Base-by-base conservation (phyloP, 2,888 invertebrate species). In the Drosophila meridiana region DNA sequence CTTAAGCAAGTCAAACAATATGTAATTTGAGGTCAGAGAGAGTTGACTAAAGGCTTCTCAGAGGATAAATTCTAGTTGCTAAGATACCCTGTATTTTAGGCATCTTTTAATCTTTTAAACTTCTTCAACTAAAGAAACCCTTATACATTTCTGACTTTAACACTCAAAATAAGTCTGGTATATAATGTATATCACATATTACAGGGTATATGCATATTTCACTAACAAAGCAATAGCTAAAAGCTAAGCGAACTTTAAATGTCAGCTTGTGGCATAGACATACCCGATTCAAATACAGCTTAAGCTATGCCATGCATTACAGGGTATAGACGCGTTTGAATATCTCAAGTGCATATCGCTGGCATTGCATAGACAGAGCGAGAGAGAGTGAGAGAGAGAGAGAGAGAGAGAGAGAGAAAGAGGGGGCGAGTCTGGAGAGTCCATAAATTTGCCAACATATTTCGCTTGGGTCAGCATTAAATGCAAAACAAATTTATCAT, bases 401-500 rank as follows among this genome's bases (percentile, higher is more conserved):
- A 13, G n/a, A 43, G 55, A 38, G 40, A 13, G 11, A 20, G 40
- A n/a, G 40, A 28, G 13, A 13, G 52, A 43, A 9, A 38, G 61
- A 7, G 28, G 32, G 26, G 20, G 36, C 26, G 30, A 34, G 20
- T 32, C 28, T 13, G 28, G 59, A 48, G 57, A 72, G 83, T 80
- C 68, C 73, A 78, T 83, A 83, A 85, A 80, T 89, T 75, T 76
- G 73, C 62, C 71, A 71, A 71, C 78, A 78, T 81, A 73, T 78
- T 82, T 74, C 53, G 78, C 73, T 59, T 81, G 73, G 73, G 73
- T 77, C 79, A 69, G 82, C 82, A 72, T 82, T 81, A 73, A 81
- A 79, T 79, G 82, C 79, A 78, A 81, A 82, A 73, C 75, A 75
- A 82, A 81, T 82, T 82, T 81, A 80, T 80, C 82, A 82, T 78